Evolutionary conservation across 2,888 invertebrate genomes (phyloP).

Genomic region (Apamea anceps): DNA sequence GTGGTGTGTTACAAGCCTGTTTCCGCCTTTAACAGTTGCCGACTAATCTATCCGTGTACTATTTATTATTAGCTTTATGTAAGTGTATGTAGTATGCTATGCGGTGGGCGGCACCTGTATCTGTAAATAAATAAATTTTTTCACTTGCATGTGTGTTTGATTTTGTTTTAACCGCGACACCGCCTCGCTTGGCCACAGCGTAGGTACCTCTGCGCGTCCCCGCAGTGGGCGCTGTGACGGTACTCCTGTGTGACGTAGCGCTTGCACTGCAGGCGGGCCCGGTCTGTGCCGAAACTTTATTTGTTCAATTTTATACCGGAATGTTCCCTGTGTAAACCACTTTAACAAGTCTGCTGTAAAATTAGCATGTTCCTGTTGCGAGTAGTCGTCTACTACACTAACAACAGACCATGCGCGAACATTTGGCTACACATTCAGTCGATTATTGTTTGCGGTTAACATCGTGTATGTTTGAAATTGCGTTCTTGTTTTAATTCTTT

Average conservation of each 20-base stretch:
- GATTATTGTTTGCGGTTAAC: background rate
- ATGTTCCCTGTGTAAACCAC: background rate
- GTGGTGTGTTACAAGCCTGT: slow-evolving; percentile 10
- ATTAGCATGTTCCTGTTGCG: background rate
- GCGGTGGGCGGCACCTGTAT: slow-evolving; percentile 55
- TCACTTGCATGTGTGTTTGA: slow-evolving; percentile 72
- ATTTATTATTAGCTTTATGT: slow-evolving; percentile 32
- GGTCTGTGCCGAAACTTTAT: background rate
- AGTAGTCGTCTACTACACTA: background rate
- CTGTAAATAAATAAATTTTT: slow-evolving; percentile 67
- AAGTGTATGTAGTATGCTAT: slow-evolving; percentile 49
- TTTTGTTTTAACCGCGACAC: slow-evolving; percentile 53
- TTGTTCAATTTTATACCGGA: slow-evolving; percentile 4
- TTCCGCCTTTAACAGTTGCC: slow-evolving; percentile 7
- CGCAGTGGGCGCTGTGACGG: background rate
- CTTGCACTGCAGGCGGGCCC: background rate
- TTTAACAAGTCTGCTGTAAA: background rate
- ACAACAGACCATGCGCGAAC: background rate
- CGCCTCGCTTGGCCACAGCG: background rate
- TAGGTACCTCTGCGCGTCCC: background rate
- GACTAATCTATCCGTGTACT: slow-evolving; percentile 6
- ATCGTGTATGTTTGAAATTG: background rate
- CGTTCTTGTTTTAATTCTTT: background rate
- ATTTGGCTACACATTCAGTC: background rate
- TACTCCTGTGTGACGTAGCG: background rate